Evolutionary conservation across 2,113 vertebrate genomes (phyloP).

Genomic region (Mus spicilegus): DNA sequence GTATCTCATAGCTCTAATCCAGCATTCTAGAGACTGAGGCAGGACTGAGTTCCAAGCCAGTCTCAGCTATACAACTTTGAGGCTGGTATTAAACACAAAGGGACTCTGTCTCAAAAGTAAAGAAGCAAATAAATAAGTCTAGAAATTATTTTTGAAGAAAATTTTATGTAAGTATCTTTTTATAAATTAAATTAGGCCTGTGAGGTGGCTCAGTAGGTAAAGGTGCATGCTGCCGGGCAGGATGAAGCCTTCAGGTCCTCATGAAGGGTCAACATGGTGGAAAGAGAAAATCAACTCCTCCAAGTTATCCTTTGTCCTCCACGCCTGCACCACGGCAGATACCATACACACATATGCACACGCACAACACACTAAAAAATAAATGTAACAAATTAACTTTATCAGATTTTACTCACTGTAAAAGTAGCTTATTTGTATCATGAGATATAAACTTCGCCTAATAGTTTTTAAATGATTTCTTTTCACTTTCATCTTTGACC

Average conservation of each 20-base stretch:
- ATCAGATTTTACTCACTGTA: not conserved
- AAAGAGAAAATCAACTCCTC: not conserved
- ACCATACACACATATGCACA: not conserved
- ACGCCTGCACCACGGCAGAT: not conserved
- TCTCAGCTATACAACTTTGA: not conserved
- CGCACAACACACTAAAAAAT: not conserved
- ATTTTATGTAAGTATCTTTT: not conserved
- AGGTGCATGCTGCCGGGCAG: not conserved
- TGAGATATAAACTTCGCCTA: not conserved
- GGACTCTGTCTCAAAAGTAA: not conserved
- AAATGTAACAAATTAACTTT: not conserved
- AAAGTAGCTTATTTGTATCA: not conserved
- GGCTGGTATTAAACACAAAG: not conserved
- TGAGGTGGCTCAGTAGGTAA: too few relatives aligned
- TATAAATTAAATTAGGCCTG: not conserved
- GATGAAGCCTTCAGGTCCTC: not conserved
- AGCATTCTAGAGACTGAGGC: not conserved
- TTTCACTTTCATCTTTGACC: conserved; percentile 13
- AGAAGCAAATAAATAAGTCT: not conserved
- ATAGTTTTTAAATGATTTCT: not conserved
- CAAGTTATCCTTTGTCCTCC: not conserved
- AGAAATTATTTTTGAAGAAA: not conserved
- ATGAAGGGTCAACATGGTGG: not conserved
- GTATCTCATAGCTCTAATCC: not conserved
- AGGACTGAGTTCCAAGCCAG: not conserved